Percentiles rank a stretch among this genome's conserved stretches.
phyloP scores from a whole-genome alignment of 1,140 invertebrate species.

The Neomicropteryx cornuta region DNA sequence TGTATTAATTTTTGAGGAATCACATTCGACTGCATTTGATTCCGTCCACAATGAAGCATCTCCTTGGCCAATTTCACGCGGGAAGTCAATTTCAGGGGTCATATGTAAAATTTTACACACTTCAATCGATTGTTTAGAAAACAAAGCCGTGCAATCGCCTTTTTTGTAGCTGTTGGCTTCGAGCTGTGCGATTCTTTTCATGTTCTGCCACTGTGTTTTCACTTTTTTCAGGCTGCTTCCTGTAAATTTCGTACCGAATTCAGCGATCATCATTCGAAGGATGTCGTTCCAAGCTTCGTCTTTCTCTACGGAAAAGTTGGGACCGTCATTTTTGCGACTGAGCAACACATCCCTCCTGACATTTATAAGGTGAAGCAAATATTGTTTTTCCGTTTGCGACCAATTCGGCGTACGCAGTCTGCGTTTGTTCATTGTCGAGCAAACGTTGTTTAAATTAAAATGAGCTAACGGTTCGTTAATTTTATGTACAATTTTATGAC shows the following conservation, averaged over 20 bases:
- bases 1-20: too few relatives aligned
- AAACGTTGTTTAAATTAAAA: constrained; percentile 20
- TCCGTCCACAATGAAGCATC: too few relatives aligned
- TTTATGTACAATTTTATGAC: constrained; percentile 37
- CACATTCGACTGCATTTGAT: too few relatives aligned
- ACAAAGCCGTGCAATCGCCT: constrained; percentile 21
- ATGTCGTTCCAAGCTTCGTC: constrained; percentile 35
- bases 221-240: constrained; percentile 32
- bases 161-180: constrained; percentile 23
- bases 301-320: constrained; percentile 30
- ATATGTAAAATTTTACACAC: constrained; percentile 30
- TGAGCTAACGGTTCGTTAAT: constrained; percentile 27
- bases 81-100: too few relatives aligned
- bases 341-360: constrained; percentile 27
- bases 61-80: too few relatives aligned
- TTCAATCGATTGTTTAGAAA: constrained; percentile 25
- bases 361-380: constrained; percentile 30
- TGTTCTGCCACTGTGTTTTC: constrained; percentile 37
- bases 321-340: constrained; percentile 27
- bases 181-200: constrained; percentile 34
- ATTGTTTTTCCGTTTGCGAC: constrained; percentile 31
- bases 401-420: constrained; percentile 32
- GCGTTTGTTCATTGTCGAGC: constrained; percentile 21
- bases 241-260: constrained; percentile 29
- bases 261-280: constrained; percentile 21